Evolutionary conservation across 2,888 invertebrate genomes (phyloP), one percentile per base, ranked within the genome.

Genomic region (Ennomos fuscantarius): DNA sequence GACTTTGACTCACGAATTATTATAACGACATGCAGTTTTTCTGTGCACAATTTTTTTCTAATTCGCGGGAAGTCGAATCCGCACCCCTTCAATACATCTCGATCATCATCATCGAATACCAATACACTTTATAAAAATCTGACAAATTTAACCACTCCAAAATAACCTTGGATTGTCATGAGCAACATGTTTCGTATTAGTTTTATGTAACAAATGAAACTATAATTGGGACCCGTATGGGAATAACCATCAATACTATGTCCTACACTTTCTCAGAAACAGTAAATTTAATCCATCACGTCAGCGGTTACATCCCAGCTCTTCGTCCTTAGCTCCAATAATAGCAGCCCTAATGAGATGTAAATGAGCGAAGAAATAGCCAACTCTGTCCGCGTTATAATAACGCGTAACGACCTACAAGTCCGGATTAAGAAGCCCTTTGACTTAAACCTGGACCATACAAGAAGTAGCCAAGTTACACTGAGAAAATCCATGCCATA

Each of bases 321-420:
- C 75, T 74, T 69, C 76, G 73, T 74, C 79, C 49, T 49, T 73
- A 76, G 72, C 74, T 82, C 86, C 85, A 86, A 90, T 91, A 89
- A 91, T 89, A 91, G 89, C 76, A 72, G 76, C 82, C 84, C 80
- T 92, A 93, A 93, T 91, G 92, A 92, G 91, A 93, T 92, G 92
- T 92, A 93, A 93, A 93, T 93, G 92, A 92, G 91, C 87, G 81
- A 82, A 90, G 90, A 84, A 88, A 87, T 86, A 88, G 84, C 85
- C 86, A 81, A 80, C 87, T 85, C 83, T 78, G 80, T 74, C 81
- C 86, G 88, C 84, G 90, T 92, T 92, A 92, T 92, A 90, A 92
- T 92, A 92, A 92, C 89, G 87, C 92, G 89, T 92, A 92, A 92
- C 92, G 89, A 91, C 92, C 90, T 90, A 91, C 90, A 90, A 92